These are phyloP conservation scores for Muraenolepis orangiensis DNA, from an alignment of 2,797 vertebrate species.

Conservation along the genomic window DNA sequence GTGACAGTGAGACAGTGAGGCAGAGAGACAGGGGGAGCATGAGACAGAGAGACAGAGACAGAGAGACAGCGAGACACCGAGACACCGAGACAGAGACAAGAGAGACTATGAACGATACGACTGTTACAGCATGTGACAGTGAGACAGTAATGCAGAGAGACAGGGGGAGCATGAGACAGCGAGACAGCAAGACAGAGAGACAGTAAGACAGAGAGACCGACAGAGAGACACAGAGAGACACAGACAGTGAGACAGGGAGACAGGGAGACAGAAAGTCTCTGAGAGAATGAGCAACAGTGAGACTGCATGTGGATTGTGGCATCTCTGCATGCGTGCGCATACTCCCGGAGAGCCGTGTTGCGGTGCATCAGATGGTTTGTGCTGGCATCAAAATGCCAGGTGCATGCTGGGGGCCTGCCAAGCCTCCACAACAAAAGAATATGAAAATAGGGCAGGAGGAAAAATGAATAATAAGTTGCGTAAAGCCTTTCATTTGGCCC, in stretches of 20 bases:
- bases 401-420: constrained; percentile 49
- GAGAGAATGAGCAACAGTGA: neutral
- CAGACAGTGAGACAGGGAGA: no score
- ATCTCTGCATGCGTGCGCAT: neutral
- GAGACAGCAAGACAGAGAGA: no score
- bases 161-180: neutral
- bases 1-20: no score
- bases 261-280: neutral
- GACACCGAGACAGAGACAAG: neutral
- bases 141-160: neutral
- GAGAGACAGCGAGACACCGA: no score
- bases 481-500: constrained; percentile 51
- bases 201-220: no score
- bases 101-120: neutral
- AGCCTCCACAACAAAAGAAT: constrained; percentile 63
- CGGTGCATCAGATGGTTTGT: constrained; percentile 41
- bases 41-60: no score
- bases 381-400: constrained; percentile 50
- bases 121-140: no score
- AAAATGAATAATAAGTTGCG: constrained; percentile 68
- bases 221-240: no score
- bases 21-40: no score
- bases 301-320: neutral
- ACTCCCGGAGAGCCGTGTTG: neutral
- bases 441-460: constrained; percentile 57